Evolutionary conservation across 1,140 invertebrate genomes (phyloP), one percentile per base, ranked within the genome.

Genomic region (Drosophila dunni): DNA sequence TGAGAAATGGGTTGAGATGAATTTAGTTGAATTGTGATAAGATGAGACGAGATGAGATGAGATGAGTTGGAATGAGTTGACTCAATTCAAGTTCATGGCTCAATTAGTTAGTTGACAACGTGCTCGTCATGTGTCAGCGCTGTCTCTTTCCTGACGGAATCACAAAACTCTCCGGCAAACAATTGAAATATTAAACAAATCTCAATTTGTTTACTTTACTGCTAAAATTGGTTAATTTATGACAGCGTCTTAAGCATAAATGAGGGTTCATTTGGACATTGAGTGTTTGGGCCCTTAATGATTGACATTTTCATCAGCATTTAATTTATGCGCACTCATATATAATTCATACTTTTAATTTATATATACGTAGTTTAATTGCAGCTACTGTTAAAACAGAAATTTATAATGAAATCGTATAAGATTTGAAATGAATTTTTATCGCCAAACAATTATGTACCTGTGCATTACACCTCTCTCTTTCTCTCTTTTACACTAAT

Each of bases 81-180:
- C 62, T 79, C 58, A 88, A 88, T 89, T 88, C 66, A 88, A 89
- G 83, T 88, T 88, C 83, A 88, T 79, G 83, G 83, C 75, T 88
- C 83, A 88, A 89, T 88, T 79, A 72, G 9, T 75, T 72, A 71
- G 45, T 53, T 44, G 61, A 38, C 51, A 34, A 60, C 29, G 53
- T 58, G 6, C 50, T 50, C 65, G 70, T 45, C 64, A 76, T 58
- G 44, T 66, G 80, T 46, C 67, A 62, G 13, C 11, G 10, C 11
- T 46, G 63, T 48, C 33, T 36, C 15, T 56, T 36, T 50, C 11
- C 36, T 44, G 8, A 24, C 45, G 1, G 44, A 44, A 13, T 60
- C 10, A 50, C 45, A 17, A 17, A 33, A 58, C 29, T 38, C 24
- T 29, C 1, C 24, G 44, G 40, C 17, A 11, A 42, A 42, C 10